These are phyloP conservation scores for Lepisosteus osseus DNA, from an alignment of 2,113 vertebrate species.

Conservation along the genomic window DNA sequence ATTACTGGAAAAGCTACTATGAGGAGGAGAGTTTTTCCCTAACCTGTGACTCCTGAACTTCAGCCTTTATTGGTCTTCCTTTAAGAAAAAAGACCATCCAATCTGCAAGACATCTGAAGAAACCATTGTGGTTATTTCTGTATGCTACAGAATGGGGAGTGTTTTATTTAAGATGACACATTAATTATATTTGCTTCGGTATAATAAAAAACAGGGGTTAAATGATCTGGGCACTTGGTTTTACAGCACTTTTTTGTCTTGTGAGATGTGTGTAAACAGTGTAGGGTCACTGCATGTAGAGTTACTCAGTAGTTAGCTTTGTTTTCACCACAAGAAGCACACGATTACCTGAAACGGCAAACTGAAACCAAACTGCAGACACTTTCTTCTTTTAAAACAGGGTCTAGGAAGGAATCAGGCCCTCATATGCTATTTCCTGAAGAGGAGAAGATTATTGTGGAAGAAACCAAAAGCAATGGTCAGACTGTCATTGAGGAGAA, in stretches of 20 bases:
- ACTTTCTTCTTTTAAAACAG: constrained; percentile 69
- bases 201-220: neutral
- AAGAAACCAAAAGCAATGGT: constrained; percentile 87
- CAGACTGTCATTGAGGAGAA: constrained; percentile 88
- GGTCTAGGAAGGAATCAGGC: constrained; percentile 78
- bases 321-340: constrained; percentile 28
- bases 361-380: constrained; percentile 24
- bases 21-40: too few relatives aligned
- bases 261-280: neutral
- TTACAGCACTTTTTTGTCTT: neutral
- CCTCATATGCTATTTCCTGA: constrained; percentile 85
- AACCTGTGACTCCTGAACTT: too few relatives aligned
- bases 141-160: too few relatives aligned
- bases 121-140: too few relatives aligned
- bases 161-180: too few relatives aligned
- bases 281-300: neutral
- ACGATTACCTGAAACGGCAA: neutral
- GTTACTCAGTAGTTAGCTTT: neutral
- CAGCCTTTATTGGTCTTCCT: too few relatives aligned
- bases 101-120: too few relatives aligned
- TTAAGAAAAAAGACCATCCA: too few relatives aligned
- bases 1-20: too few relatives aligned
- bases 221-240: neutral
- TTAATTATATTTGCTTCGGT: too few relatives aligned
- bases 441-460: constrained; percentile 84